phyloP scores from a whole-genome alignment of 1,140 invertebrate species.

The Drosophila santomea region DNA sequence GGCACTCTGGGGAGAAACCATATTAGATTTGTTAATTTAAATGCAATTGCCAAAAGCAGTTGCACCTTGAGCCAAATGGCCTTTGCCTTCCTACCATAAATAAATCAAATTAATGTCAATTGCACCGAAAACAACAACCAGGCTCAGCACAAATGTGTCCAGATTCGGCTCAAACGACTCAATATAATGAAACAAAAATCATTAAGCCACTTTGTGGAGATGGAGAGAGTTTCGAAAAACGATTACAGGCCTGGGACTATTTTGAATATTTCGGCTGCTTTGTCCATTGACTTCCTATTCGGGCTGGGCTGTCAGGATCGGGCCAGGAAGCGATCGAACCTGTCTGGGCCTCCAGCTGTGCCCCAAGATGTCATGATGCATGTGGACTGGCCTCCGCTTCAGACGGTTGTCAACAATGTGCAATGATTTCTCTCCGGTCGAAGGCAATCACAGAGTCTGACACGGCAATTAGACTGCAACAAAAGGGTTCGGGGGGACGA shows the following conservation, averaged over 20 bases:
- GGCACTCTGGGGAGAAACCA: constrained; percentile 38
- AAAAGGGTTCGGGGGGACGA: constrained; percentile 36
- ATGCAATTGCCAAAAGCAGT: constrained; percentile 55
- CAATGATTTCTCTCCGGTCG: constrained; percentile 53
- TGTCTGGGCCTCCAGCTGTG: constrained; percentile 37
- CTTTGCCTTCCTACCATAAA: constrained; percentile 58
- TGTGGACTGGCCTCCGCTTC: constrained; percentile 13
- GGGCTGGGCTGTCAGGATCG: not conserved
- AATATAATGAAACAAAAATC: constrained; percentile 76
- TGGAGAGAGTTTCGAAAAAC: constrained; percentile 31
- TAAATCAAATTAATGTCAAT: constrained; percentile 81
- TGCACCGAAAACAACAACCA: constrained; percentile 39
- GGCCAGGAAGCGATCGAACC: not conserved
- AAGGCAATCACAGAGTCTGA: constrained; percentile 72
- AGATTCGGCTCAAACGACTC: constrained; percentile 32
- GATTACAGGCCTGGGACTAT: constrained; percentile 29
- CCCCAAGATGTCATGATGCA: constrained; percentile 3
- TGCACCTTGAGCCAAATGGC: constrained; percentile 54
- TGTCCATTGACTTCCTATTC: constrained; percentile 2
- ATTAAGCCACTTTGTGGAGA: constrained; percentile 70
- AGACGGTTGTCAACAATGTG: constrained; percentile 67
- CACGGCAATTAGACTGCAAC: constrained; percentile 76
- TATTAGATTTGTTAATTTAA: constrained; percentile 77
- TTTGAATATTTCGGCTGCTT: constrained; percentile 23
- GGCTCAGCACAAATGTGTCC: constrained; percentile 18